Conservation (phyloP, 2,797 vertebrate genomes). For the Amblyopsis hoosieri region DNA sequence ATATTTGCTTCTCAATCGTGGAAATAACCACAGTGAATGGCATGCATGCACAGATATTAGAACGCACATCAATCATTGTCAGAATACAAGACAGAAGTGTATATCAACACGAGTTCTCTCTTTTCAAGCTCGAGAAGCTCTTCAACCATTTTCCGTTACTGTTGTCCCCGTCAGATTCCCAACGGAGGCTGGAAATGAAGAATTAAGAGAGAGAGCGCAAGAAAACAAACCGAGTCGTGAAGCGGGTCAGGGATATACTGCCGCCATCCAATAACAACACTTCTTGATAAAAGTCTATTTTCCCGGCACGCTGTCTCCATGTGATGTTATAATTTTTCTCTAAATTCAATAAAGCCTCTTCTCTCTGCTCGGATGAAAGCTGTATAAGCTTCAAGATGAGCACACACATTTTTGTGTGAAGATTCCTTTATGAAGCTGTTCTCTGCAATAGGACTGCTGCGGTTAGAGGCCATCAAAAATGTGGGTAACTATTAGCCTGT, state of each 20-base stretch:
- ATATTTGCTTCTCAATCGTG: too few relatives aligned
- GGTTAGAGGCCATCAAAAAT: conserved; percentile 51
- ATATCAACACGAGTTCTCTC: conserved; percentile 3
- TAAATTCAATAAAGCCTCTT: conserved; percentile 68
- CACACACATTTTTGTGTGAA: conserved; percentile 36
- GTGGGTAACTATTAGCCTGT: conserved; percentile 28
- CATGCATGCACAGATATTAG: too few relatives aligned
- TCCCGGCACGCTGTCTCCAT: conserved; percentile 63
- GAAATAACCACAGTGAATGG: too few relatives aligned
- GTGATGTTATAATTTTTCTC: conserved; percentile 71
- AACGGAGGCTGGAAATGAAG: conserved; percentile 66
- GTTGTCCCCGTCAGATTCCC: conserved; percentile 50
- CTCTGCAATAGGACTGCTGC: conserved; percentile 45
- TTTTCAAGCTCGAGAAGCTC: conserved; percentile 33
- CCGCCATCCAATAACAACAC: conserved; percentile 70
- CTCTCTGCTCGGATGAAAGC: conserved; percentile 52
- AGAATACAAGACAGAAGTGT: neutral
- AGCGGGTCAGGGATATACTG: conserved; percentile 50
- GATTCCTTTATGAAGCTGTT: conserved; percentile 38
- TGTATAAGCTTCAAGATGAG: conserved; percentile 54
- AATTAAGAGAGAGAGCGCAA: conserved; percentile 61
- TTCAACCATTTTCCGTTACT: conserved; percentile 21
- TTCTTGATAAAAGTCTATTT: conserved; percentile 76
- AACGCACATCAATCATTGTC: too few relatives aligned
- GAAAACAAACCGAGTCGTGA: conserved; percentile 62